Base-by-base conservation (phyloP, 2,797 vertebrate genomes). In the Galaxias olidus region DNA sequence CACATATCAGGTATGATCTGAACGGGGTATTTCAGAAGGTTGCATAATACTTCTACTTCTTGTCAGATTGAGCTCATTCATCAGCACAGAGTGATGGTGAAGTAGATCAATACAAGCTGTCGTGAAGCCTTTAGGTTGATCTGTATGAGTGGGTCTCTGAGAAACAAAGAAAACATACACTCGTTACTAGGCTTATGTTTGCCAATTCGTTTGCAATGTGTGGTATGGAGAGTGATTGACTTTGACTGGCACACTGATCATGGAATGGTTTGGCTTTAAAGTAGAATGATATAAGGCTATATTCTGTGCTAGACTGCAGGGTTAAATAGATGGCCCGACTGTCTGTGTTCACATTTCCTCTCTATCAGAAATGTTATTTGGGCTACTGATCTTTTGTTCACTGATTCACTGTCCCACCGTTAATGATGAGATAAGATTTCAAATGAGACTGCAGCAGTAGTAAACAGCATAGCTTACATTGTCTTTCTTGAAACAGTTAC, bases 81-180 rank as follows among this genome's bases (percentile, higher is more conserved):
- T 85, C 86, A 84, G 76, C 78, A 70, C 76, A 82, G 87, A 90
- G 82, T 65, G 86, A 88, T 84, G 84, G 77, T 76, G 86, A 90
- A 83, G 81, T 77, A 81, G 86, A 89, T 90, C 87, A 76, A 89
- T 90, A 75, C 30, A 65, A 68, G 78, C 84, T 85, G 89, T 85
- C 86, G 71, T 58, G 75, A 70, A 75, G 77, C 80, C 84, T 81
- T 75, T n/a, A 52, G 80, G 75, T 69, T 30, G 66, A 10, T 57
- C 82, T 80, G 80, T 82, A 75, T 66, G 85, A 86, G 80, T 49
- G 73, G 69, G 55, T 74, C 79, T 69, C 63, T 50, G 62, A 75
- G 81, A 87, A 89, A 88, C 85, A 80, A 80, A 77, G 82, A 81
- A 87, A 90, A 80, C 84, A 61, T 76, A 72, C 75, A 79, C 82